These are phyloP conservation scores for Catajapyx aquilonaris DNA, from an alignment of 1,140 invertebrate species.

Conservation along the genomic window DNA sequence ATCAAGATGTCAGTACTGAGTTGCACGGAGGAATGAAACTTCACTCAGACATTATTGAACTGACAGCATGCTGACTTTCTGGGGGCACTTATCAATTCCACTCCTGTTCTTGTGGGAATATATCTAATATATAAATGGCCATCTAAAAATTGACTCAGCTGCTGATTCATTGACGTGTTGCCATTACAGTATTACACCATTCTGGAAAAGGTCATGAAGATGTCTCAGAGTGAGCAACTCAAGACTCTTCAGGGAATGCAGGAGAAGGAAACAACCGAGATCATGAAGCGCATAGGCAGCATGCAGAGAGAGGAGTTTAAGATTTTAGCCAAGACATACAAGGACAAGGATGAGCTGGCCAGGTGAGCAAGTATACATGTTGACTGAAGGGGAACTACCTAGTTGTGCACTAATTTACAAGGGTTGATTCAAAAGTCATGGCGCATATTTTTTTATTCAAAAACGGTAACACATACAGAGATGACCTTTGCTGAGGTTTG, in stretches of 20 bases:
- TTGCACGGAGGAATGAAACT: too few species aligned
- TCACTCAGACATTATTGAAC: too few species aligned
- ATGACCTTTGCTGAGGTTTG: not conserved
- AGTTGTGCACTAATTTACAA: not conserved
- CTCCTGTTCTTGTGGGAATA: conserved; percentile 3
- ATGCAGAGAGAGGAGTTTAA: conserved; percentile 71
- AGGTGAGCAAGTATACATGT: conserved; percentile 36
- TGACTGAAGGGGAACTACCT: not conserved
- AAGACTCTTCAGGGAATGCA: conserved; percentile 43
- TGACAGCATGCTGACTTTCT: too few species aligned
- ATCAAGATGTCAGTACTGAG: too few species aligned
- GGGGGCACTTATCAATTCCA: conserved; percentile 1
- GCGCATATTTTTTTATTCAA: not conserved
- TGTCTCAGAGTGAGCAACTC: conserved; percentile 54
- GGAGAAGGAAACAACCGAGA: conserved; percentile 55
- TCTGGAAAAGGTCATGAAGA: conserved; percentile 54
- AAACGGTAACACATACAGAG: not conserved
- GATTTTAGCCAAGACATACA: conserved; percentile 49
- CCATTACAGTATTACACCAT: conserved; percentile 24
- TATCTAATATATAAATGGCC: conserved; percentile 1
- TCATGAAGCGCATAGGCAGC: conserved; percentile 61
- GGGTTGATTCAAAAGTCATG: not conserved
- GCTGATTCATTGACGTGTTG: conserved; percentile 4
- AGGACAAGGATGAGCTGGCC: conserved; percentile 73
- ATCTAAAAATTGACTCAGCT: not conserved